A percentile compares a stretch with the other conserved stretches of the same genome.
These are phyloP conservation scores for Microchirus variegatus DNA, from an alignment of 2,797 vertebrate genomes.

Conservation along the genomic window DNA sequence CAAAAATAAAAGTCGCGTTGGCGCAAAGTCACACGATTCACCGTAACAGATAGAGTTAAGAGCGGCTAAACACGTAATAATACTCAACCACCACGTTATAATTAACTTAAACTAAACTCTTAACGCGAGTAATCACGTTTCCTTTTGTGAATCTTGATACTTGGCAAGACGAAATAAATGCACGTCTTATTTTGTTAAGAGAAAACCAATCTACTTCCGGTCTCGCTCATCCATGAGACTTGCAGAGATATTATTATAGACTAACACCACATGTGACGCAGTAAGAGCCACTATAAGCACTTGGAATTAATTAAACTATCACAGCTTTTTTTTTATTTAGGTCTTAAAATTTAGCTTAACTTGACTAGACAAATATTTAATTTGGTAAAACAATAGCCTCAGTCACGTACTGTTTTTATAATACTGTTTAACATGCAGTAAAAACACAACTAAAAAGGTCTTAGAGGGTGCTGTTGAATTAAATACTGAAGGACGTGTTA, in stretches of 20 bases:
- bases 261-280: no score
- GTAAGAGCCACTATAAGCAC: no score
- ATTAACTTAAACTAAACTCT: not conserved
- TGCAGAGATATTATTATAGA: not conserved
- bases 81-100: not conserved
- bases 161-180: not conserved
- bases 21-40: not conserved
- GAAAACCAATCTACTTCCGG: not conserved
- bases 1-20: constrained; percentile 36
- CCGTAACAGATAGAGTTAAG: not conserved
- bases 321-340: no score
- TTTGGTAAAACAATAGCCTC: no score
- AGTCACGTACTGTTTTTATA: no score
- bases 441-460: not conserved
- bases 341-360: no score
- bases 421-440: no score
- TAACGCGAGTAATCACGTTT: not conserved
- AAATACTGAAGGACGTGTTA: not conserved
- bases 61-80: not conserved
- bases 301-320: no score
- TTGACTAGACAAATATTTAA: no score
- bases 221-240: not conserved
- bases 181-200: not conserved
- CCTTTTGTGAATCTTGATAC: not conserved
- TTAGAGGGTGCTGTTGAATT: no score